Conservation (phyloP, 2,888 invertebrate genomes). For the Xanthorhoe spadicearia region DNA sequence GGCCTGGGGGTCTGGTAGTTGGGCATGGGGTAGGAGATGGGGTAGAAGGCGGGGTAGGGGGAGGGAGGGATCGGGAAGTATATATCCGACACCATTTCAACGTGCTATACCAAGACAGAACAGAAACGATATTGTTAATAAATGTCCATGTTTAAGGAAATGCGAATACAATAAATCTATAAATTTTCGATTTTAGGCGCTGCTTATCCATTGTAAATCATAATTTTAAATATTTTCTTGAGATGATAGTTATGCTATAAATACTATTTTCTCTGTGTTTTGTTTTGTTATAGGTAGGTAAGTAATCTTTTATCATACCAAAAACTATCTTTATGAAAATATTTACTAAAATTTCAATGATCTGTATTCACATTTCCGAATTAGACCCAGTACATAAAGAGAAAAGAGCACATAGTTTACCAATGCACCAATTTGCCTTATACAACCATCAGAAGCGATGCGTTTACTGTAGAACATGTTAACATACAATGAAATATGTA, state of each 20-base stretch:
- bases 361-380: conserved; percentile 47
- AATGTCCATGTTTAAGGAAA: conserved; percentile 48
- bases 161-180: conserved; percentile 40
- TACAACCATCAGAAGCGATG: conserved; percentile 70
- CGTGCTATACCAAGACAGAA: conserved; percentile 86
- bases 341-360: not conserved
- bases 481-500: conserved; percentile 33
- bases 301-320: no score
- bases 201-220: no score
- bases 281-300: no score
- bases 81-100: conserved; percentile 91
- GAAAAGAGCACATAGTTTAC: conserved; percentile 64
- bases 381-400: conserved; percentile 42
- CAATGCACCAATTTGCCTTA: conserved; percentile 71
- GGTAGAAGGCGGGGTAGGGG: conserved; percentile 77
- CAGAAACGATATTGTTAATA: conserved; percentile 80
- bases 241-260: no score
- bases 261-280: no score
- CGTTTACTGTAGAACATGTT: conserved; percentile 57
- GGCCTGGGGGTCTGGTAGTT: conserved; percentile 48
- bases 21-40: conserved; percentile 73
- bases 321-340: no score
- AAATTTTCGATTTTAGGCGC: no score
- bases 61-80: conserved; percentile 86
- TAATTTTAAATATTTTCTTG: no score